Conservation (phyloP, 2,888 invertebrate species). For the Scelioninae gen. 1 region DNA sequence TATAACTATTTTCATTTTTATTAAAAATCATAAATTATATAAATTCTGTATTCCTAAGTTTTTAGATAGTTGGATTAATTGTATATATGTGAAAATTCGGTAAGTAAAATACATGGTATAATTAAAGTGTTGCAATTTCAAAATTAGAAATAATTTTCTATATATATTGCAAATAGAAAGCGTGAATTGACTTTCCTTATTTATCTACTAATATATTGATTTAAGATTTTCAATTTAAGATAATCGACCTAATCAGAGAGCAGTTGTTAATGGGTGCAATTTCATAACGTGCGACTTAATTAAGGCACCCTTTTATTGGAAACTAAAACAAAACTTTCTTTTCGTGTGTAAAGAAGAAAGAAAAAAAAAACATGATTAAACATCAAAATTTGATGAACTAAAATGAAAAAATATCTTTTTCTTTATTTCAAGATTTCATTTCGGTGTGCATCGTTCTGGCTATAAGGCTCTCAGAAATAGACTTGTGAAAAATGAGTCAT, state of each 20-base stretch:
- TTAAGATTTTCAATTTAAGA: conserved; percentile 20
- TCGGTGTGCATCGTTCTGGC: background rate
- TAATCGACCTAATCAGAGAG: conserved; percentile 37
- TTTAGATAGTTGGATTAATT: no score
- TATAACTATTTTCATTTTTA: no score
- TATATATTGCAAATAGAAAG: conserved; percentile 11
- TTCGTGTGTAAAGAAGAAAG: background rate
- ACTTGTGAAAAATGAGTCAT: conserved; percentile 28
- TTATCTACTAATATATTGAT: conserved; percentile 34
- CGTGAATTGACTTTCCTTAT: conserved; percentile 30
- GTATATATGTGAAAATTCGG: background rate
- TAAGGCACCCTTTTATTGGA: conserved; percentile 14
- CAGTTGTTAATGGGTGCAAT: conserved; percentile 29
- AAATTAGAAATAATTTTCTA: conserved; percentile 12
- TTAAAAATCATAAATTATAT: no score
- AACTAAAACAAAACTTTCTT: conserved; percentile 7
- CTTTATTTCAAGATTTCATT: background rate
- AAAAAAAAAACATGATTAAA: background rate
- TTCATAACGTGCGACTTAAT: conserved; percentile 29
- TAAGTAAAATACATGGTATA: background rate
- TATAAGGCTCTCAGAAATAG: conserved; percentile 12
- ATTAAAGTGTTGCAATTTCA: background rate
- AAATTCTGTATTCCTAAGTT: no score
- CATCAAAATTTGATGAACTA: background rate
- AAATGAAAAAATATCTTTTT: background rate